Evolutionary conservation across 2,888 invertebrate genomes (phyloP).

Genomic region (Pachliopta kotzebuea): DNA sequence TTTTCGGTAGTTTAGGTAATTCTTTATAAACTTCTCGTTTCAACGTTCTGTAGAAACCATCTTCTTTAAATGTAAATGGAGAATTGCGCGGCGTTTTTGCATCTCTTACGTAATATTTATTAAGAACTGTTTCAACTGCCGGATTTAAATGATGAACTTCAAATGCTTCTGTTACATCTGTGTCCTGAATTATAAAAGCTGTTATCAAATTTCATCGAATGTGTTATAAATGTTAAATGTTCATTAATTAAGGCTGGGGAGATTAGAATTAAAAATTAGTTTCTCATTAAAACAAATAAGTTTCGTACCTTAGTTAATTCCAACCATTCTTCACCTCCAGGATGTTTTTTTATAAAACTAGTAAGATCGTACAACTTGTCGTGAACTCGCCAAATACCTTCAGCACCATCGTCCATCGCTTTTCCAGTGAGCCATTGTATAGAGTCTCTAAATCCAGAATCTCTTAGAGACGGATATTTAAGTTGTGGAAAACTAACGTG

Average conservation of each 20-base stretch:
- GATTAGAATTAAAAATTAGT: no score
- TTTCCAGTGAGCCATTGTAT: slow-evolving; percentile 84
- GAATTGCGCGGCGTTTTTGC: slow-evolving; percentile 83
- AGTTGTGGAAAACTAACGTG: slow-evolving; percentile 73
- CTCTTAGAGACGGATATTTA: slow-evolving; percentile 71
- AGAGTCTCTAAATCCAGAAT: slow-evolving; percentile 53
- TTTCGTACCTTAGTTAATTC: slow-evolving; percentile 82
- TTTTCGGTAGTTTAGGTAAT: slow-evolving; percentile 73
- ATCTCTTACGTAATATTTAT: slow-evolving; percentile 81
- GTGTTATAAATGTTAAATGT: no score
- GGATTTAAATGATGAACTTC: slow-evolving; percentile 85
- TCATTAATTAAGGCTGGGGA: no score
- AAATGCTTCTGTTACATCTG: slow-evolving; percentile 90
- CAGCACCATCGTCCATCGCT: slow-evolving; percentile 84
- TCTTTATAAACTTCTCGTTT: slow-evolving; percentile 80
- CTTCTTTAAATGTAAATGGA: slow-evolving; percentile 86
- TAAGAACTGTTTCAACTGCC: slow-evolving; percentile 79
- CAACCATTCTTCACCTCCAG: slow-evolving; percentile 91
- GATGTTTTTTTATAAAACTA: slow-evolving; percentile 89
- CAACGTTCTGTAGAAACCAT: slow-evolving; percentile 87
- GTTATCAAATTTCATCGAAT: no score
- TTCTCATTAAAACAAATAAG: not conserved
- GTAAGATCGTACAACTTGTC: slow-evolving; percentile 91
- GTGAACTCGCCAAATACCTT: slow-evolving; percentile 88
- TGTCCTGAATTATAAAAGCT: slow-evolving; percentile 74